Evolutionary conservation across 1,140 invertebrate genomes (phyloP).

Genomic region (Drosophila nigrodunni): DNA sequence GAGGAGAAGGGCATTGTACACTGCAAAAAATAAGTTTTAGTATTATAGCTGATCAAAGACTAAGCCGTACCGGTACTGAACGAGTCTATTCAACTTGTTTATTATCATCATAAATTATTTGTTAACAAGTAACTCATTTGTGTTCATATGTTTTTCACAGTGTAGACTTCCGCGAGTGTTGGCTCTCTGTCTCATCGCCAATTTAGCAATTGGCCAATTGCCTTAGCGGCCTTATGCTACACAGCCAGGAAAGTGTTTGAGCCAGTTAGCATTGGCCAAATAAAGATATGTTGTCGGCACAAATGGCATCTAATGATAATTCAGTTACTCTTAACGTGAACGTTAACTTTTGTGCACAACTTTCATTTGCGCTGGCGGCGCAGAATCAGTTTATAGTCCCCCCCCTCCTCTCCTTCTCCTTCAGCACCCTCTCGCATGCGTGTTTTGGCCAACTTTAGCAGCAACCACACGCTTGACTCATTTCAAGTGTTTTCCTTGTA

Average conservation of each 20-base stretch:
- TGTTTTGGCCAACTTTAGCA: conserved; percentile 14
- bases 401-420: not conserved
- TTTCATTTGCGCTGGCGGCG: conserved; percentile 72
- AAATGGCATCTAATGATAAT: conserved; percentile 70
- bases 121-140: too few species aligned
- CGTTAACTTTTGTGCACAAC: conserved; percentile 50
- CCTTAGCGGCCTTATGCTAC: conserved; percentile 56
- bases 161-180: conserved; percentile 71
- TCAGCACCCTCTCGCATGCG: conserved; percentile 7
- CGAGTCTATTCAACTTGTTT: too few species aligned
- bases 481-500: conserved; percentile 52
- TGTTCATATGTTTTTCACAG: not conserved
- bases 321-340: conserved; percentile 30
- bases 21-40: not conserved
- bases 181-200: conserved; percentile 32
- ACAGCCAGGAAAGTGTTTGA: conserved; percentile 64
- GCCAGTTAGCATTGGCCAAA: conserved; percentile 68
- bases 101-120: too few species aligned
- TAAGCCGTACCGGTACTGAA: too few species aligned
- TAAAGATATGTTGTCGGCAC: conserved; percentile 60
- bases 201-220: conserved; percentile 61
- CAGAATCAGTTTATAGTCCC: conserved; percentile 56
- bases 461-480: conserved; percentile 17
- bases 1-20: conserved; percentile 16
- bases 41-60: too few species aligned